A percentile compares a stretch with the other conserved stretches of the same genome.
These are phyloP conservation scores for Dicyrtomina minuta DNA, from an alignment of 2,888 invertebrate genomes.

Conservation along the genomic window DNA sequence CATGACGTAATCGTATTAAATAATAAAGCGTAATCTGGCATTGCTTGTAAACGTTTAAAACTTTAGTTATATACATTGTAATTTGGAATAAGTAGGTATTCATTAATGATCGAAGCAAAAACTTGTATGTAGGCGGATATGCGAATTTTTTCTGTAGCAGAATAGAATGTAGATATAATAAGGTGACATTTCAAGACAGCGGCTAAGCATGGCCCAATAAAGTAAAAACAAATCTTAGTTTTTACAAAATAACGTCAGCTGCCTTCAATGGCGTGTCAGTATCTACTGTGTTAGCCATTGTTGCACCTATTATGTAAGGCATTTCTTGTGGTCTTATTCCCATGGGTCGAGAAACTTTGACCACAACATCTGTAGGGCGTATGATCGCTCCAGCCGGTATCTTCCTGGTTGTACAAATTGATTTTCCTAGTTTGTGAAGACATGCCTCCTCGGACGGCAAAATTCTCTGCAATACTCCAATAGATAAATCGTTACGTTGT, in stretches of 20 bases:
- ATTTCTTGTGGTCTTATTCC: slow-evolving; percentile 58
- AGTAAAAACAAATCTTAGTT: neutral
- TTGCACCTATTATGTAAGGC: slow-evolving; percentile 45
- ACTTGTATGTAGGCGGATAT: too few relatives aligned
- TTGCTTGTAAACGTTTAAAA: too few relatives aligned
- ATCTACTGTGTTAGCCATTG: slow-evolving; percentile 32
- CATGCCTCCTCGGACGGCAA: slow-evolving; percentile 67
- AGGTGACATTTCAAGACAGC: too few relatives aligned
- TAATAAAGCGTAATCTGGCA: too few relatives aligned
- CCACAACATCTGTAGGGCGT: slow-evolving; percentile 64
- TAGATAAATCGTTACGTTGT: neutral
- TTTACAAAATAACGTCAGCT: slow-evolving; percentile 35
- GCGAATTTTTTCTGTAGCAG: too few relatives aligned
- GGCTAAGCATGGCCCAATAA: too few relatives aligned
- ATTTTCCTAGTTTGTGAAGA: slow-evolving; percentile 74
- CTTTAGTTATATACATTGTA: too few relatives aligned
- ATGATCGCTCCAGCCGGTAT: slow-evolving; percentile 64
- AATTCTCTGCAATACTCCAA: slow-evolving; percentile 53
- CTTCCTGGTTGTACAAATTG: slow-evolving; percentile 66
- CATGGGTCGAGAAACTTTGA: slow-evolving; percentile 74
- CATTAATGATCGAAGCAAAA: too few relatives aligned
- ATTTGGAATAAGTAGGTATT: too few relatives aligned
- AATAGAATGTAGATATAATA: too few relatives aligned
- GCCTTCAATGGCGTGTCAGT: slow-evolving; percentile 45
- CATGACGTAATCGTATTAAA: too few relatives aligned